Evolutionary conservation across 2,888 invertebrate species (phyloP).

Genomic region (Xanthorhoe designata): DNA sequence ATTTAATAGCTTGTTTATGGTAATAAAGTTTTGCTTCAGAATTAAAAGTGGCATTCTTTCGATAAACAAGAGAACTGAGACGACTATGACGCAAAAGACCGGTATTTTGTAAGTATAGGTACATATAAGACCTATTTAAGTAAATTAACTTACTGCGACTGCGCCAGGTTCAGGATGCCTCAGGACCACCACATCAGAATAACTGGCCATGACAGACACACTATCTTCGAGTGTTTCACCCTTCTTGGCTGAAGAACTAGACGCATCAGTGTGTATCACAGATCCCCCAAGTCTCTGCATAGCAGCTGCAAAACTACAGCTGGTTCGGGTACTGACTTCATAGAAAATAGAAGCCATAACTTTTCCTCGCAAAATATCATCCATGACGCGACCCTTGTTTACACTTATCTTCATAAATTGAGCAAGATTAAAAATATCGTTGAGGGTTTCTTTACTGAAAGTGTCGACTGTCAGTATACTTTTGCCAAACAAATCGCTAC

Average conservation of each 20-base stretch:
- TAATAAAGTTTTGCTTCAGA: too few relatives aligned
- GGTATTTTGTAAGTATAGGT: too few relatives aligned
- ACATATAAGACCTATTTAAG: too few relatives aligned
- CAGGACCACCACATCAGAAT: constrained; percentile 96
- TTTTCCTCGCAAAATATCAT: constrained; percentile 95
- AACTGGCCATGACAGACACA: constrained; percentile 94
- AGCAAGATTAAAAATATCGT: constrained; percentile 97
- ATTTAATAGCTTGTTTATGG: too few relatives aligned
- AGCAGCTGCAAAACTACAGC: constrained; percentile 97
- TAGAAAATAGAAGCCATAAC: constrained; percentile 98
- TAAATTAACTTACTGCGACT: constrained; percentile 88
- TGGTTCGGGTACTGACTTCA: constrained; percentile 98
- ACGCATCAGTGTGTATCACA: constrained; percentile 95
- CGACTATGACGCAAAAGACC: background rate
- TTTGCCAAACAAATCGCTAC: constrained; percentile 87
- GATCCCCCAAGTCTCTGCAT: constrained; percentile 98
- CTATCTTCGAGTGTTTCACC: constrained; percentile 98
- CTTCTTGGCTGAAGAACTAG: constrained; percentile 97
- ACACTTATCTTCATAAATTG: constrained; percentile 94
- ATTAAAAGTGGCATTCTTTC: too few relatives aligned
- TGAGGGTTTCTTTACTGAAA: constrained; percentile 95
- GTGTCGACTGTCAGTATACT: constrained; percentile 94
- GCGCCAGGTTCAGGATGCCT: constrained; percentile 97
- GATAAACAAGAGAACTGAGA: background rate
- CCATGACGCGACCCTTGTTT: constrained; percentile 92